Evolutionary conservation across 2,888 invertebrate species (phyloP).

Genomic region (Allophyes oxyacanthae): DNA sequence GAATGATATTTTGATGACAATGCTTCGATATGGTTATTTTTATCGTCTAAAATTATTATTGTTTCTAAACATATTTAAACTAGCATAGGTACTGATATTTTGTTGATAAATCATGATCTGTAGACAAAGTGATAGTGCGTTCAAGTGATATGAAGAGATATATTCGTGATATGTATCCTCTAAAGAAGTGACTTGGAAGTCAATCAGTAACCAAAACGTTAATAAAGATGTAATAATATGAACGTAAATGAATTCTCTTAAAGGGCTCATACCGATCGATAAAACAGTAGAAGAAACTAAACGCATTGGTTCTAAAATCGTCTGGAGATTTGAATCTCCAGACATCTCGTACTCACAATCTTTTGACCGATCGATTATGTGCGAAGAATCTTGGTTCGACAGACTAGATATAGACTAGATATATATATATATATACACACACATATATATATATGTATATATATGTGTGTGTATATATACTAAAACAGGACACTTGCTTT

Average conservation of each 20-base stretch:
- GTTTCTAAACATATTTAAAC: constrained; percentile 23
- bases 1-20: constrained; percentile 19
- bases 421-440: too few relatives aligned
- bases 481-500: too few relatives aligned
- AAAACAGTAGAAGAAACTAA: too few relatives aligned
- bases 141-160: constrained; percentile 53
- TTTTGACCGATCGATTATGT: constrained; percentile 14
- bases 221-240: background rate
- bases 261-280: too few relatives aligned
- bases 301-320: too few relatives aligned
- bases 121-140: constrained; percentile 43
- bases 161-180: constrained; percentile 54
- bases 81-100: constrained; percentile 8
- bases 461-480: too few relatives aligned
- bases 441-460: too few relatives aligned
- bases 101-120: constrained; percentile 25
- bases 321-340: background rate
- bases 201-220: constrained; percentile 17
- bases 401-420: too few relatives aligned
- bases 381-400: background rate
- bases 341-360: constrained; percentile 6
- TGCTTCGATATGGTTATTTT: constrained; percentile 16
- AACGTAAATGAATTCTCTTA: too few relatives aligned
- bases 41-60: constrained; percentile 9
- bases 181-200: constrained; percentile 40